Conservation (phyloP, 2,888 invertebrate species). For the Drosophila niveifrons region DNA sequence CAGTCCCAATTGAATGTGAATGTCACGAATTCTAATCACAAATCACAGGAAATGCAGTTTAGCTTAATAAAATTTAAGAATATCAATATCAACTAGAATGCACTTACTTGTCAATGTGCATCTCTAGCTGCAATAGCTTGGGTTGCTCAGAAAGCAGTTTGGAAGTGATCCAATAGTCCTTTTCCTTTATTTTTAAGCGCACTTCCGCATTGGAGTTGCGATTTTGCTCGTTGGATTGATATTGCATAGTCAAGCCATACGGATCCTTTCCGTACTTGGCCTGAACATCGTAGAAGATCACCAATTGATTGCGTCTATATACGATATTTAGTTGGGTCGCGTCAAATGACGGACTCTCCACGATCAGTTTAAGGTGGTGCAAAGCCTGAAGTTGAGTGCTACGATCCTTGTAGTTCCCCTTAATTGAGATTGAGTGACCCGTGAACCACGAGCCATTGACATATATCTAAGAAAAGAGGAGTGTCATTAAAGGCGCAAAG, state of each 20-base stretch:
- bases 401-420: slow-evolving; percentile 91
- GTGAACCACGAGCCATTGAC: slow-evolving; percentile 93
- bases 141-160: slow-evolving; percentile 89
- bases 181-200: slow-evolving; percentile 87
- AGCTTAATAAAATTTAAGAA: background rate
- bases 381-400: slow-evolving; percentile 89
- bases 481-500: background rate
- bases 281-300: slow-evolving; percentile 89
- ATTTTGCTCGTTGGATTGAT: slow-evolving; percentile 87
- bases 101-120: slow-evolving; percentile 92
- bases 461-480: slow-evolving; percentile 87
- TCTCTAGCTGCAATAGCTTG: slow-evolving; percentile 89
- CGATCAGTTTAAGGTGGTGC: slow-evolving; percentile 89
- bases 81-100: slow-evolving; percentile 35
- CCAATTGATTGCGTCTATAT: slow-evolving; percentile 89
- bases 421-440: slow-evolving; percentile 88
- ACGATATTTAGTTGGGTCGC: slow-evolving; percentile 89
- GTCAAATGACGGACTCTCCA: slow-evolving; percentile 91
- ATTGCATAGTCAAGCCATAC: slow-evolving; percentile 89
- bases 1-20: slow-evolving; percentile 89
- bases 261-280: slow-evolving; percentile 88
- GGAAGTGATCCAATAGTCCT: slow-evolving; percentile 89
- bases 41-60: background rate
- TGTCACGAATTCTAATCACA: slow-evolving; percentile 88
- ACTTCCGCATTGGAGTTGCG: slow-evolving; percentile 89